phyloP scores from a whole-genome alignment of 2,113 vertebrate species.

The Clarias macrocephalus region DNA sequence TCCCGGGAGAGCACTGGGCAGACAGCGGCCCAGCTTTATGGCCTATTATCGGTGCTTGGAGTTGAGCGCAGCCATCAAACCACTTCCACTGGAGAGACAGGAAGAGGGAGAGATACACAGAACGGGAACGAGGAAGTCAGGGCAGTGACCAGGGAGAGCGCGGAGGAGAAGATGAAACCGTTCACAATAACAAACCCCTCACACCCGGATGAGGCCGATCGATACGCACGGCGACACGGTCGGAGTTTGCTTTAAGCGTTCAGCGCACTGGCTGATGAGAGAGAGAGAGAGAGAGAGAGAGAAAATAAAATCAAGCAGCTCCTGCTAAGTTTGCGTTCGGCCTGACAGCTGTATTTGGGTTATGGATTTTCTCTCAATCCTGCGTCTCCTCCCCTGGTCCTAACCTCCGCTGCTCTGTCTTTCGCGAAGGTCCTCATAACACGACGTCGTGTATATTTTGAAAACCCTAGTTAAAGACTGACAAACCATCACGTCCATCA shows the following conservation, averaged over 20 bases:
- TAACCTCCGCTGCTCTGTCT: slow-evolving; percentile 40
- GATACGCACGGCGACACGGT: not conserved
- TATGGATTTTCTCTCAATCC: slow-evolving; percentile 81
- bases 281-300: not conserved
- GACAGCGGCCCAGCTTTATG: slow-evolving; percentile 30
- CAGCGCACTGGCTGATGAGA: not conserved
- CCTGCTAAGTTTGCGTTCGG: slow-evolving; percentile 68
- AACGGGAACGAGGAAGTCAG: not conserved
- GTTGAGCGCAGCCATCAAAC: slow-evolving; percentile 21
- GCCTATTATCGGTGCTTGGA: slow-evolving; percentile 40
- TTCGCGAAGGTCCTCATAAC: slow-evolving; percentile 52
- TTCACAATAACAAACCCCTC: not conserved
- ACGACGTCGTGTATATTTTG: slow-evolving; percentile 66
- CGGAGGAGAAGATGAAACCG: not conserved
- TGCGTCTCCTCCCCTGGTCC: slow-evolving; percentile 49
- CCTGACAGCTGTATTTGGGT: slow-evolving; percentile 81
- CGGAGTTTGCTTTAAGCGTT: not conserved
- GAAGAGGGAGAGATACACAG: not conserved
- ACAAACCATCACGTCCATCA: slow-evolving; percentile 76
- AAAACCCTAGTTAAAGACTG: slow-evolving; percentile 72
- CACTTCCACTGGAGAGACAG: slow-evolving; percentile 15
- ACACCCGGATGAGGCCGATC: not conserved
- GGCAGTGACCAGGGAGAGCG: not conserved
- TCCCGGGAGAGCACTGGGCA: slow-evolving; percentile 47
- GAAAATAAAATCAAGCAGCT: slow-evolving; percentile 45